Percentiles rank a stretch among this genome's conserved stretches.
Conservation (phyloP, 2,797 vertebrate genomes). For the Emydoidea blandingii region DNA sequence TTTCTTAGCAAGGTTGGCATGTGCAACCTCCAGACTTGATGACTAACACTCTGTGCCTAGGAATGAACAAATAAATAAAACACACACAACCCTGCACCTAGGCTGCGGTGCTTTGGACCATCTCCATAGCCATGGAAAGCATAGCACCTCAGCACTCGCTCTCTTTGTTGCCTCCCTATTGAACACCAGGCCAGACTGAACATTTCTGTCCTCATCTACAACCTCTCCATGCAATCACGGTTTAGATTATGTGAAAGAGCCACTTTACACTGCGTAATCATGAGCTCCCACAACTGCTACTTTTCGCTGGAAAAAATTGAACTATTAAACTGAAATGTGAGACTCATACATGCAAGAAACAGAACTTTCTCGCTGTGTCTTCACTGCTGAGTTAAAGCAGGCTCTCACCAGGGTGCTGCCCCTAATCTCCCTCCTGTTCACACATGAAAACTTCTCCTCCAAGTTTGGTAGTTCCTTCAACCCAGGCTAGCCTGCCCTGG, state of each 20-base stretch:
- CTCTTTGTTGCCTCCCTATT: background rate
- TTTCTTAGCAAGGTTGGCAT: background rate
- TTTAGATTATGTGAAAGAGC: background rate
- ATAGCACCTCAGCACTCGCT: rapidly evolving
- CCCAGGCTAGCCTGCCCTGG: background rate
- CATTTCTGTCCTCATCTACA: background rate
- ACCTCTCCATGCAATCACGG: background rate
- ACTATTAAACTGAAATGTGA: background rate
- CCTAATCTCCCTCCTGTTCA: background rate
- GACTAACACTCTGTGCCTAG: background rate
- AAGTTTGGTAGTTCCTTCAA: background rate
- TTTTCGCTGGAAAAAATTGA: background rate
- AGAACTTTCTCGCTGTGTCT: background rate
- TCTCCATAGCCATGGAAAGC: background rate
- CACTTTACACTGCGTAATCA: background rate
- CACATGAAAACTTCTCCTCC: background rate
- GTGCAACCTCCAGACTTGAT: background rate
- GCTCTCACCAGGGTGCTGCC: background rate
- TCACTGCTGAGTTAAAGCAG: background rate
- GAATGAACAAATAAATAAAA: background rate
- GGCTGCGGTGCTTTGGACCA: no score
- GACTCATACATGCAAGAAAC: background rate
- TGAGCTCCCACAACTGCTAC: background rate
- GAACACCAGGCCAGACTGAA: background rate
- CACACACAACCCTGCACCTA: background rate